These are phyloP conservation scores for Platerodrilus igneus DNA, from an alignment of 2,888 invertebrate genomes.

Conservation along the genomic window DNA sequence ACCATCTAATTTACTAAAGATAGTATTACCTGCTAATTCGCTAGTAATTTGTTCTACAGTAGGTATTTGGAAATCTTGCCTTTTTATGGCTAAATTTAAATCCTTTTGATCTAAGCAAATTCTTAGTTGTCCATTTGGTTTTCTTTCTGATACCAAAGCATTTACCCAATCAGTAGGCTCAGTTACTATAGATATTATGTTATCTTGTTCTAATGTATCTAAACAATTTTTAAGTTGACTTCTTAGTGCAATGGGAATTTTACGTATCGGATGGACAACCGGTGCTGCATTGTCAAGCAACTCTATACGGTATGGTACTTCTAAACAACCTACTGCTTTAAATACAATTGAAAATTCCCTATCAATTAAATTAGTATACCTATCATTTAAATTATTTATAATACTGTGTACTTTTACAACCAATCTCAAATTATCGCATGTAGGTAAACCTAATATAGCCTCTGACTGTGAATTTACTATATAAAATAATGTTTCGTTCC, in stretches of 20 bases:
- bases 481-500: conserved; percentile 11
- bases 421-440: conserved; percentile 11
- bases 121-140: conserved; percentile 5
- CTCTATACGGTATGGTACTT: conserved; percentile 29
- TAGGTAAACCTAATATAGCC: conserved; percentile 8
- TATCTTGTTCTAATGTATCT: conserved; percentile 23
- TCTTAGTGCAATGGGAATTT: conserved; percentile 37
- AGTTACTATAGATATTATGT: conserved; percentile 12
- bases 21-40: conserved; percentile 7
- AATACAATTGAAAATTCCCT: conserved; percentile 14
- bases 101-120: conserved; percentile 12
- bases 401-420: conserved; percentile 10
- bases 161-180: conserved; percentile 11
- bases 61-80: conserved; percentile 10
- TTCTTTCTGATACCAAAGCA: conserved; percentile 9
- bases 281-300: conserved; percentile 31
- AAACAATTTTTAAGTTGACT: conserved; percentile 33
- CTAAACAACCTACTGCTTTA: conserved; percentile 28
- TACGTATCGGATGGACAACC: conserved; percentile 31
- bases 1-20: conserved; percentile 10
- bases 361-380: conserved; percentile 3
- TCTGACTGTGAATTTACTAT: conserved; percentile 13
- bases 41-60: conserved; percentile 8
- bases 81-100: conserved; percentile 11
- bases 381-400: not conserved